These are phyloP conservation scores for Ectobius pallidus DNA, from an alignment of 2,888 invertebrate genomes.

Conservation along the genomic window DNA sequence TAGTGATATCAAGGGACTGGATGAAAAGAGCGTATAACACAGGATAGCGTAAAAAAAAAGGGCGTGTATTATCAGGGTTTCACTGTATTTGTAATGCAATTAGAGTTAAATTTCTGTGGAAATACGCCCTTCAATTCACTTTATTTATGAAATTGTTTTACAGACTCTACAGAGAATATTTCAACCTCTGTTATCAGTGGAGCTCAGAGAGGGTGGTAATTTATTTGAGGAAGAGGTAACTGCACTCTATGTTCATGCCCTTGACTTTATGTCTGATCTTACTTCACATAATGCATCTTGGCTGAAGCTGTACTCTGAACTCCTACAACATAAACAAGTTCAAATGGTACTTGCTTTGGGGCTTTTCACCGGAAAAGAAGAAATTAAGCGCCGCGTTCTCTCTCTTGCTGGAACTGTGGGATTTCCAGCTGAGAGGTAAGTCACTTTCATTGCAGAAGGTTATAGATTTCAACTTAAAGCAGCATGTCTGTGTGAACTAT, in stretches of 20 bases:
- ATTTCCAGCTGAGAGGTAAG: slow-evolving; percentile 54
- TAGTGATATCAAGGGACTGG: too few species aligned
- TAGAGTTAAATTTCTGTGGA: too few species aligned
- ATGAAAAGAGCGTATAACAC: too few species aligned
- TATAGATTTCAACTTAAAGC: too few species aligned
- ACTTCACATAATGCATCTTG: slow-evolving; percentile 56
- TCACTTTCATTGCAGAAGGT: too few species aligned
- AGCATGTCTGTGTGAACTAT: too few species aligned
- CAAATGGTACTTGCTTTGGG: slow-evolving; percentile 57
- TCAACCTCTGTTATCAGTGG: slow-evolving; percentile 52
- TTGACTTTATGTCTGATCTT: slow-evolving; percentile 59
- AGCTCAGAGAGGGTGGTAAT: slow-evolving; percentile 48
- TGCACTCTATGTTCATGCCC: slow-evolving; percentile 56
- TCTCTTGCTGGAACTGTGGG: slow-evolving; percentile 54
- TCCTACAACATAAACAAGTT: slow-evolving; percentile 52
- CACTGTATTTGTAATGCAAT: too few species aligned
- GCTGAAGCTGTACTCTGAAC: slow-evolving; percentile 56
- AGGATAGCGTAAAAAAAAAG: too few species aligned
- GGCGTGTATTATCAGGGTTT: too few species aligned
- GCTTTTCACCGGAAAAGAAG: slow-evolving; percentile 56
- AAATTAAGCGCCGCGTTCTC: slow-evolving; percentile 55
- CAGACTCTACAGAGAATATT: too few species aligned
- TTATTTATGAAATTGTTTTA: too few species aligned
- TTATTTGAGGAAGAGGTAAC: slow-evolving; percentile 47
- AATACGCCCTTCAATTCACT: too few species aligned